These are phyloP conservation scores for Nestor notabilis DNA, from an alignment of 2,113 vertebrate species.

Conservation along the genomic window DNA sequence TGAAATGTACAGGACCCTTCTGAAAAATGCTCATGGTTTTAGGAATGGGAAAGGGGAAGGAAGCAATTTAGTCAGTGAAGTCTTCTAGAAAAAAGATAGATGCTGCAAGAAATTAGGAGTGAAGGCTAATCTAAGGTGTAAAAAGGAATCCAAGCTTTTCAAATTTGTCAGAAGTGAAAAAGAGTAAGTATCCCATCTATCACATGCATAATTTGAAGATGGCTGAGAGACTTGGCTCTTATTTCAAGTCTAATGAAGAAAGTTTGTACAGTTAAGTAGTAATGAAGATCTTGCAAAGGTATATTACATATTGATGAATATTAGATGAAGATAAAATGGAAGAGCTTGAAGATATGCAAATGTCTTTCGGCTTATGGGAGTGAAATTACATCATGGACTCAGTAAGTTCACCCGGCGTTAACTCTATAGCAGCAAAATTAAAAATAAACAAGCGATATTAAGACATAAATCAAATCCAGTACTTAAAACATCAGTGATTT, in stretches of 20 bases:
- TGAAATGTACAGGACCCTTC: background rate
- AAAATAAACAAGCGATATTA: background rate
- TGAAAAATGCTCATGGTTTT: background rate
- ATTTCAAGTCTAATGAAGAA: slow-evolving; percentile 2
- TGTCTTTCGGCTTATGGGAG: background rate
- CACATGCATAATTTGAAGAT: background rate
- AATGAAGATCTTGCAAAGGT: background rate
- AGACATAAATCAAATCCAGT: background rate
- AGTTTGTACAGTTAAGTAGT: background rate
- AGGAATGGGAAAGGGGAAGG: background rate
- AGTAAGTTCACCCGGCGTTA: background rate
- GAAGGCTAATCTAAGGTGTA: slow-evolving; percentile 11
- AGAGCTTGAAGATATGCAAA: background rate
- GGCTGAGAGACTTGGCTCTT: background rate
- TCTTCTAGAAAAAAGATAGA: background rate
- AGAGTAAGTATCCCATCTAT: background rate
- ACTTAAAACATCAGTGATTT: background rate
- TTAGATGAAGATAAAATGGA: slow-evolving; percentile 28
- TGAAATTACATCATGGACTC: background rate
- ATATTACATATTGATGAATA: background rate
- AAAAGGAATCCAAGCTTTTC: background rate
- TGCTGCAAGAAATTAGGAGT: slow-evolving; percentile 7
- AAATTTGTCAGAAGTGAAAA: background rate
- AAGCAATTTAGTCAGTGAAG: background rate
- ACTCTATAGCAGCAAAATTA: background rate